These are phyloP conservation scores for Cyphomyrmex costatus DNA, from an alignment of 1,140 invertebrate genomes.

Conservation along the genomic window DNA sequence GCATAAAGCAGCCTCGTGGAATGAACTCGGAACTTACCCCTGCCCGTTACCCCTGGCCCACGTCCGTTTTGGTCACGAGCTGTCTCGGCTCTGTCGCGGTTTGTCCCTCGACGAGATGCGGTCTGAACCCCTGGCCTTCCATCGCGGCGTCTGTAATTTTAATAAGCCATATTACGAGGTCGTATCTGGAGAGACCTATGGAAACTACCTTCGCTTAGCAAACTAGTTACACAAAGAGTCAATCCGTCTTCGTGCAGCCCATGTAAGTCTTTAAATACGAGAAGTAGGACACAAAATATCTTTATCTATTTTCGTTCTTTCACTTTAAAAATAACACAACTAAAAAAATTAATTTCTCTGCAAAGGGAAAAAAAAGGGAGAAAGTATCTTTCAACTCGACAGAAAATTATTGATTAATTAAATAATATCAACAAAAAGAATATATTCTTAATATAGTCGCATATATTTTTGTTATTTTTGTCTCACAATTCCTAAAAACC, in stretches of 20 bases:
- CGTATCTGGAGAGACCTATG: constrained; percentile 67
- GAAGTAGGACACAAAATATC: not conserved
- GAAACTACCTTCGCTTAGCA: constrained; percentile 76
- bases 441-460: too few relatives aligned
- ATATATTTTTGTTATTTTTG: too few relatives aligned
- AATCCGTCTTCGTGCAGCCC: constrained; percentile 9
- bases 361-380: too few relatives aligned
- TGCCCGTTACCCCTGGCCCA: constrained; percentile 29
- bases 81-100: constrained; percentile 79
- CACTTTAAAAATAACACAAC: too few relatives aligned
- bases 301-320: not conserved
- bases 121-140: constrained; percentile 69
- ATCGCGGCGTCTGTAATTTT: constrained; percentile 83
- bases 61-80: constrained; percentile 66
- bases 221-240: constrained; percentile 34
- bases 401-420: too few relatives aligned
- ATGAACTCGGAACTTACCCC: constrained; percentile 72
- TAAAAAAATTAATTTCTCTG: too few relatives aligned
- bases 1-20: constrained; percentile 80
- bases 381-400: too few relatives aligned
- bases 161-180: constrained; percentile 85
- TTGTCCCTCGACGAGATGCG: constrained; percentile 83
- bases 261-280: constrained; percentile 3
- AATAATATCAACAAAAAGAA: too few relatives aligned
- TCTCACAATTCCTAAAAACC: too few relatives aligned